Base-by-base conservation (phyloP, 1,140 invertebrate species). In the Macrosteles quadrilineatus region DNA sequence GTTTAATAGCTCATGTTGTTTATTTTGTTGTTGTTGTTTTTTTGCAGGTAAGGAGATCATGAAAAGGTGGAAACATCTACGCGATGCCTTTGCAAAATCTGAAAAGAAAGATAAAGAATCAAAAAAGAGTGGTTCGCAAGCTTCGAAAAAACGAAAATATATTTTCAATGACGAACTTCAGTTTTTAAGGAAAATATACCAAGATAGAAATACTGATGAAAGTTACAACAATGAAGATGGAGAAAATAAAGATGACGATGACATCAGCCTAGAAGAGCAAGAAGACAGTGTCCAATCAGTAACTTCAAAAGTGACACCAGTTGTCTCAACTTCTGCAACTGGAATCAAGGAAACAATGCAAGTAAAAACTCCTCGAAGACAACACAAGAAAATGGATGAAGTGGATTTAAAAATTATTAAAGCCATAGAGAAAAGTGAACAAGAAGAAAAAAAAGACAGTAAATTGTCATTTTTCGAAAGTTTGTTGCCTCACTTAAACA, bases 41-140 rank as follows among this genome's bases (percentile, higher is more conserved):
- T 36, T 47, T 47, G n/a, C 43, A 27, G 62, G 69, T 6, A 70
- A 65, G 29, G 69, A 70, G 65, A 55, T 70, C n/a, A 65, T 50
- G 43, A 70, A 70, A 45, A 62, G 68, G 21, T 70, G 69, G 62
- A 50, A 30, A 21, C 23, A 70, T 50, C 25, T 70, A 27, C 59
- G 69, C 21, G 62, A 65, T 50, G 69, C 69, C 2, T 70, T 70
- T 65, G 32, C 45, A 21, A 70, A 65, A 45, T 64, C 29, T n/a
- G 25, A 45, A 67, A 67, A 67, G 19, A 67, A 70, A 29, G n/a
- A 69, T 29, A 70, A 72, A 65, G 63, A 72, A 27, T 55, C 25
- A 32, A 71, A 72, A 12, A 32, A 29, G 4, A 67, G 64, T 45
- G 43, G 12, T 47, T 43, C 36, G 14, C 9, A 47, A 32, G 64